A percentile compares a stretch with the other conserved stretches of the same genome.
These are phyloP conservation scores for Apodemus sylvaticus DNA, from an alignment of 2,113 vertebrate genomes.

Conservation along the genomic window DNA sequence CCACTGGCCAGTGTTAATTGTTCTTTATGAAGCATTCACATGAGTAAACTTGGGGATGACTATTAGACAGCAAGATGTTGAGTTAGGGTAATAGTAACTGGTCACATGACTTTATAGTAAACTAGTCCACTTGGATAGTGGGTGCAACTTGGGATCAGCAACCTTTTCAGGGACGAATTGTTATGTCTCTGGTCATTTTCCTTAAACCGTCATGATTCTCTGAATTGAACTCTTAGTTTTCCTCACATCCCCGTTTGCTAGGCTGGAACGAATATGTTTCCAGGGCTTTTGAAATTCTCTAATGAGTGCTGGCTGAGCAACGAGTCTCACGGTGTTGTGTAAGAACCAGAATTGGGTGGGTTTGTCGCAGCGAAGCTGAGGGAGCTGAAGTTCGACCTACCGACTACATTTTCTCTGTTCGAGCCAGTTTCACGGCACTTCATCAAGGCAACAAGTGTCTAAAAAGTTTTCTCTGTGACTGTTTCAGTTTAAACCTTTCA, in stretches of 20 bases:
- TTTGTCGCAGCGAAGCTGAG: neutral
- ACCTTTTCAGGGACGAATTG: neutral
- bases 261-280: slow-evolving; percentile 52
- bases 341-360: slow-evolving; percentile 32
- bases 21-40: slow-evolving; percentile 3
- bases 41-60: neutral
- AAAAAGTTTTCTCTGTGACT: neutral
- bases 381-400: slow-evolving; percentile 2
- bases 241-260: neutral
- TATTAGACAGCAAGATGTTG: neutral
- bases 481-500: neutral
- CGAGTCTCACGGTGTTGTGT: slow-evolving; percentile 41
- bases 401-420: neutral
- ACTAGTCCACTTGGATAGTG: neutral
- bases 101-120: neutral
- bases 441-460: neutral
- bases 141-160: neutral
- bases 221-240: neutral
- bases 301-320: slow-evolving; percentile 20
- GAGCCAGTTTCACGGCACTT: neutral
- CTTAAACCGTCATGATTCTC: slow-evolving; percentile 5
- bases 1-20: neutral
- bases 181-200: neutral
- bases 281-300: slow-evolving; percentile 58
- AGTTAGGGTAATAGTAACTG: neutral